These are phyloP conservation scores for Sebastes steindachneri DNA, from an alignment of 2,797 vertebrate species.

Conservation along the genomic window DNA sequence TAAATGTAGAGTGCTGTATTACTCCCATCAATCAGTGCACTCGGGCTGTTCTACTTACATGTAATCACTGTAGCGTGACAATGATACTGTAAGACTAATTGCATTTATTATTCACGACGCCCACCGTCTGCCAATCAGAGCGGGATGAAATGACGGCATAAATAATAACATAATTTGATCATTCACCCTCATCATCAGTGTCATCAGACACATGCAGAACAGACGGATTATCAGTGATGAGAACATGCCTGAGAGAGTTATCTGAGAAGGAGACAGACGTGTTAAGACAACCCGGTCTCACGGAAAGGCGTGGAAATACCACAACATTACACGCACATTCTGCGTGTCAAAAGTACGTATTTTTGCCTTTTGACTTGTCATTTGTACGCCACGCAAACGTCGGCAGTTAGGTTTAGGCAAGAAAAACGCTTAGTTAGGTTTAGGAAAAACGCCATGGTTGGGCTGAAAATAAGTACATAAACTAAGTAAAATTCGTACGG, in stretches of 20 bases:
- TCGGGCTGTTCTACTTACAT: slow-evolving; percentile 15
- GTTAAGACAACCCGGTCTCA: background rate
- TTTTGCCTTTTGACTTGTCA: background rate
- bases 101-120: slow-evolving; percentile 39
- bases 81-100: slow-evolving; percentile 48
- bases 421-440: too few relatives aligned
- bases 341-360: too few relatives aligned
- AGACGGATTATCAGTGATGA: slow-evolving; percentile 32
- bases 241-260: slow-evolving; percentile 19
- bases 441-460: too few relatives aligned
- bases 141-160: slow-evolving; percentile 33
- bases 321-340: background rate
- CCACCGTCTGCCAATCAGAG: slow-evolving; percentile 63
- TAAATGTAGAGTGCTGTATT: slow-evolving; percentile 3
- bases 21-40: slow-evolving; percentile 22
- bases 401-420: background rate
- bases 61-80: slow-evolving; percentile 32
- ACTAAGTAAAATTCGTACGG: too few relatives aligned
- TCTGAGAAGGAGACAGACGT: slow-evolving; percentile 23
- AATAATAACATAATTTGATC: slow-evolving; percentile 47
- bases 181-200: slow-evolving; percentile 39
- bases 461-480: too few relatives aligned
- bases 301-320: background rate
- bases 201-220: slow-evolving; percentile 30
- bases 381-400: background rate